Conservation (phyloP, 2,888 invertebrate genomes). For the Eupithecia pulchellata region DNA sequence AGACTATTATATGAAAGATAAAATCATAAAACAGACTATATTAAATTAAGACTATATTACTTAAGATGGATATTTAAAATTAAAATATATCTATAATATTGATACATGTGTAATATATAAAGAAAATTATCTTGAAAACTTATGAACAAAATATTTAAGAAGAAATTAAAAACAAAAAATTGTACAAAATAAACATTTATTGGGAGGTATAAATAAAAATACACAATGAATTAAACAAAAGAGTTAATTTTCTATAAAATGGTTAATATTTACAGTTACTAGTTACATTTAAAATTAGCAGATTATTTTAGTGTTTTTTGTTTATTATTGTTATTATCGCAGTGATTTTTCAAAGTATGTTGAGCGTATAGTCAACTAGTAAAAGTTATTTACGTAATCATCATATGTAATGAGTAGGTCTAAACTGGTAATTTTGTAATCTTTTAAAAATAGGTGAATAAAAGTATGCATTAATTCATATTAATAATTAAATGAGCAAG, state of each 20-base stretch:
- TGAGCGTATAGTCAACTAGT: neutral
- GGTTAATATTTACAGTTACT: slow-evolving; percentile 26
- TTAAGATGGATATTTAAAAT: no score
- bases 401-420: neutral
- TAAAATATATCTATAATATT: no score
- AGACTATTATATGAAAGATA: neutral
- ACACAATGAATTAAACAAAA: slow-evolving; percentile 23
- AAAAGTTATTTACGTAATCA: neutral
- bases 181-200: slow-evolving; percentile 78
- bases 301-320: neutral
- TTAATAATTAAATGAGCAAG: slow-evolving; percentile 28
- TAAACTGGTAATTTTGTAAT: neutral
- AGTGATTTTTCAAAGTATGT: neutral
- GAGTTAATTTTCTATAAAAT: slow-evolving; percentile 47
- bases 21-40: neutral
- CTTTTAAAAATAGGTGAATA: slow-evolving; percentile 2
- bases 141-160: slow-evolving; percentile 14
- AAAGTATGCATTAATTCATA: neutral
- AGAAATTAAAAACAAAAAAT: slow-evolving; percentile 58
- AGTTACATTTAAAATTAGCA: neutral
- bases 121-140: slow-evolving; percentile 11
- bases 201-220: slow-evolving; percentile 72
- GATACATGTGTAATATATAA: slow-evolving; percentile 18
- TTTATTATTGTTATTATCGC: neutral
- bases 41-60: no score